These are phyloP conservation scores for Eulemur rufifrons DNA, from an alignment of 2,113 vertebrate species.

Conservation along the genomic window DNA sequence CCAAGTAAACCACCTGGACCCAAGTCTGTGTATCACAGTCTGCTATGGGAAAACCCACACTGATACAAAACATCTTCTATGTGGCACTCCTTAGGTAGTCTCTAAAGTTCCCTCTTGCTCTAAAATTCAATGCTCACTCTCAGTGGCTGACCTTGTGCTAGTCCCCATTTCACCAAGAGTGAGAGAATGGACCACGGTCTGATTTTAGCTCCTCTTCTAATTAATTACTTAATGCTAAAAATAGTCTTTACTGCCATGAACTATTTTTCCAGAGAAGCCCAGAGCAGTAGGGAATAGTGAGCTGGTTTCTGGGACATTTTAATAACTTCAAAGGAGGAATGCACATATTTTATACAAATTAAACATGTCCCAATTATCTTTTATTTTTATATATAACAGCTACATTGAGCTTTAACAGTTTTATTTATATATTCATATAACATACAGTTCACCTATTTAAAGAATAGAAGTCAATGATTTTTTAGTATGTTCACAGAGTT, in stretches of 20 bases:
- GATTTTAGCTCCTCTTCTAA: constrained; percentile 1
- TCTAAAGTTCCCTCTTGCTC: neutral
- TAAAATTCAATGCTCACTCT: neutral
- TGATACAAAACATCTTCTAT: neutral
- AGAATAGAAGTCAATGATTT: neutral
- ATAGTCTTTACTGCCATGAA: neutral
- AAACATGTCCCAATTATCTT: constrained; percentile 1
- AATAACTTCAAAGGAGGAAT: constrained; percentile 9
- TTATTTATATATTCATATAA: neutral
- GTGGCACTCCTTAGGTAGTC: neutral
- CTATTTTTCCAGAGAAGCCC: neutral
- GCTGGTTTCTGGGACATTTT: neutral
- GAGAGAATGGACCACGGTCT: neutral
- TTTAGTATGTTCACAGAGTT: neutral
- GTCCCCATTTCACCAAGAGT: neutral
- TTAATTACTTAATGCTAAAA: neutral
- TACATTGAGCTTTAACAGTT: neutral
- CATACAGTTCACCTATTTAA: neutral
- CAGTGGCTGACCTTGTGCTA: neutral
- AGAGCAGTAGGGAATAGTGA: neutral
- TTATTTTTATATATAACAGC: neutral
- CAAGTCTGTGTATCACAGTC: neutral
- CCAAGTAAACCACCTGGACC: neutral
- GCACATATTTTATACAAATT: constrained; percentile 19
- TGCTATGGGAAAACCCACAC: neutral